Conservation (phyloP, 2,797 vertebrate genomes). For the Anas acuta region DNA sequence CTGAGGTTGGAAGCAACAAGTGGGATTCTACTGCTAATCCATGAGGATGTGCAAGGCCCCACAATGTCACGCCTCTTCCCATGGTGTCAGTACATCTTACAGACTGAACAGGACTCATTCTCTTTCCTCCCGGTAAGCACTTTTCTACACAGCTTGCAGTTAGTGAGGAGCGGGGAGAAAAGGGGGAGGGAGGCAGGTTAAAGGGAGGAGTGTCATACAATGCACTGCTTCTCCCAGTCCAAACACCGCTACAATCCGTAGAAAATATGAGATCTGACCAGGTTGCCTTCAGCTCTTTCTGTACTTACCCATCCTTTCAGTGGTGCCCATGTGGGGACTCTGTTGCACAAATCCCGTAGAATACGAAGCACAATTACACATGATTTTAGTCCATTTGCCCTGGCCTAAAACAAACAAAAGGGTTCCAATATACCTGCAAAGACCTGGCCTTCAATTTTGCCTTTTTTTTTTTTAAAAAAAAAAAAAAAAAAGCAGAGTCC, state of each 20-base stretch:
- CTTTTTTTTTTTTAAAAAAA: constrained; percentile 43
- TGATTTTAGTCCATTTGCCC: constrained; percentile 98
- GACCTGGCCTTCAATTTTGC: constrained; percentile 59
- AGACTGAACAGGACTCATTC: not conserved
- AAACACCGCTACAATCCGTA: not conserved
- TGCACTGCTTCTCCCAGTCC: not conserved
- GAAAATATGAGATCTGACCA: not conserved
- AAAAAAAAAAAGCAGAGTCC: constrained; percentile 63
- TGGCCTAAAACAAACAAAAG: constrained; percentile 90
- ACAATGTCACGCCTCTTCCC: not conserved
- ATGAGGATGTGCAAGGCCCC: not conserved
- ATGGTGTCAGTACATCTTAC: not conserved
- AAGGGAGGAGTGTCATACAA: not conserved
- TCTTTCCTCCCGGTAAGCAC: not conserved
- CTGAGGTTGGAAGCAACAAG: not conserved
- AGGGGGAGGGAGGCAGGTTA: not conserved
- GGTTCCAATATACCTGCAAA: constrained; percentile 78
- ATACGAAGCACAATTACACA: constrained; percentile 98
- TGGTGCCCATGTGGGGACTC: constrained; percentile 92
- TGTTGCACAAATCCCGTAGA: constrained; percentile 98
- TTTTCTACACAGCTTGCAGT: not conserved
- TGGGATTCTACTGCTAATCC: not conserved
- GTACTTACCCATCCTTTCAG: constrained; percentile 98
- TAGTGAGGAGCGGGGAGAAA: not conserved
- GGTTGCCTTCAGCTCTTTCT: not conserved